Conservation (phyloP, 2,113 vertebrate species). For the Crotalus horridus region DNA sequence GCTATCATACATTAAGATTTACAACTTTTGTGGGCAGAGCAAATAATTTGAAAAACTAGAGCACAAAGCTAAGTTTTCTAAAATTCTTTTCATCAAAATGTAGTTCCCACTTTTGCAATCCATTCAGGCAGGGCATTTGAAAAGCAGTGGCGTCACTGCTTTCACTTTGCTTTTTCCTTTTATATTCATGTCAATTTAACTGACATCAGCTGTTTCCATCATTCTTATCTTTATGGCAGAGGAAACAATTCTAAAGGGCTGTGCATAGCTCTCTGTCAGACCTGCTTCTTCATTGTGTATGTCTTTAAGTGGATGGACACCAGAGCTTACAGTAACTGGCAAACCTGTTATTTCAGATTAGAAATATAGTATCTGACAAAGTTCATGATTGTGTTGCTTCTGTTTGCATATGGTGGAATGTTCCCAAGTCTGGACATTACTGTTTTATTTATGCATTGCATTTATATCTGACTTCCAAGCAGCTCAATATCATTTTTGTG, state of each 20-base stretch:
- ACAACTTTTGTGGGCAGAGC: constrained; percentile 55
- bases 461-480: background rate
- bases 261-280: background rate
- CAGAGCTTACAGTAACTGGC: background rate
- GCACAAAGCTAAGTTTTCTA: constrained; percentile 50
- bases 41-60: constrained; percentile 17
- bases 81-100: constrained; percentile 49
- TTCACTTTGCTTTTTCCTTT: background rate
- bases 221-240: constrained; percentile 21
- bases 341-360: background rate
- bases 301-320: background rate
- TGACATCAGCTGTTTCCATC: constrained; percentile 7
- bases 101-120: constrained; percentile 49
- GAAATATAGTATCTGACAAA: background rate
- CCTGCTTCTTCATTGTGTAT: background rate
- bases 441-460: background rate
- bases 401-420: background rate
- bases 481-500: background rate
- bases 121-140: constrained; percentile 33
- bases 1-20: constrained; percentile 48
- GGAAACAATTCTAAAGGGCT: background rate
- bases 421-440: background rate
- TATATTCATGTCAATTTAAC: constrained; percentile 8
- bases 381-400: background rate
- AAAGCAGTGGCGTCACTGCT: background rate